Evolutionary conservation across 2,113 vertebrate species (phyloP), one percentile per base, ranked within the genome.

Genomic region (Onychostoma macrolepis): DNA sequence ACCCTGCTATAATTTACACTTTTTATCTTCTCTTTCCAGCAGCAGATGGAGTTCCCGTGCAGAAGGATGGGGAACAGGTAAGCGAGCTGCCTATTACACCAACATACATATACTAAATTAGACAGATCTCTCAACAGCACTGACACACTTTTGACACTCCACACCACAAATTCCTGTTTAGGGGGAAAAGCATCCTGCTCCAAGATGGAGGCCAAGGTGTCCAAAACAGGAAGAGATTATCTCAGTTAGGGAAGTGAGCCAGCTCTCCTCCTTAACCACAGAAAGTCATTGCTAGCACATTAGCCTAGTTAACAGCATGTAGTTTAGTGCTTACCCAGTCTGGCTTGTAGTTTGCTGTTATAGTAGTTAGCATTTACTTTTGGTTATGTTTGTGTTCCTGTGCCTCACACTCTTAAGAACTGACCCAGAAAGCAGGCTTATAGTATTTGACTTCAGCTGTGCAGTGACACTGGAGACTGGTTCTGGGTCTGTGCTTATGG

Each of bases 51-150:
- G 94, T 95, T 90, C 94, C 95, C 85, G 94, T 95, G 91, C 94
- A 95, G 92, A 95, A 95, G 89, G 95, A 96, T 93, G 95, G 95
- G 87, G 95, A 96, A 90, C 95, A 95, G 93, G 95, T 96, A 94
- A 92, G 94, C 85, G 61, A 24, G 45, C 24, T 43, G 79, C 79
- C 45, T 63, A 78, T 63, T 65, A 77, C 21, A 69, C 38, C 26
- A 65, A 36, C 61, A 75, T 36, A 38, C 13, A 67, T 56, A 45
- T 36, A 13, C 21, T 72, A 53, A 80, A 86, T 43, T 12, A 80
- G n/a, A 45, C 61, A 74, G 61, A 79, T 28, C 10, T 76, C 77
- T 58, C 15, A 58, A 56, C 56, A 80, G 61, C 2, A 58, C 33
- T 7, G 12, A 45, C 12, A 61, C 11, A 0, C n/a, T 30, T 38